Evolutionary conservation across 2,113 vertebrate genomes (phyloP).

Genomic region (Heterocephalus glaber): DNA sequence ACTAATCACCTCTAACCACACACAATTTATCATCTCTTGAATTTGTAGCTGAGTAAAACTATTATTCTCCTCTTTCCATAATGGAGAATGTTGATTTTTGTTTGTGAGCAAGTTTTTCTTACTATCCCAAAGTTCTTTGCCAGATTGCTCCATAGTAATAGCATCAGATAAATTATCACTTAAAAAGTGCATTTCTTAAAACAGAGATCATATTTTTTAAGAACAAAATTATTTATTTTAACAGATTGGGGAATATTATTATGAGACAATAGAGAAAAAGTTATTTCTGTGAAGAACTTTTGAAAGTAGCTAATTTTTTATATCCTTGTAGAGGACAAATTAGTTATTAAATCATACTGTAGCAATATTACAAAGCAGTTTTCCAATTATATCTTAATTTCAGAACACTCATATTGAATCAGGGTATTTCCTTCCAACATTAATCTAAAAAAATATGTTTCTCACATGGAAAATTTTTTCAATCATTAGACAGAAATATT

Average conservation of each 20-base stretch:
- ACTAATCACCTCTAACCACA: background rate
- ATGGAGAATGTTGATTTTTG: background rate
- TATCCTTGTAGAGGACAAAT: background rate
- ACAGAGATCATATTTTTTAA: constrained; percentile 31
- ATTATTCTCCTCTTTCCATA: background rate
- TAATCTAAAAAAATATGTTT: constrained; percentile 28
- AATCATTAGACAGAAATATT: constrained; percentile 28
- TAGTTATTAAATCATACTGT: background rate
- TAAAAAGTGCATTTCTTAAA: background rate
- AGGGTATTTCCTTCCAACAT: background rate
- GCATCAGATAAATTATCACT: constrained; percentile 23
- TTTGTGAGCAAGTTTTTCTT: background rate
- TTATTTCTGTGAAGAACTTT: constrained; percentile 13
- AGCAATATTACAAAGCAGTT: background rate
- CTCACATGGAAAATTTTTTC: background rate
- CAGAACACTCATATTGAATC: constrained; percentile 30
- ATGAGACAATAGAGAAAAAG: background rate
- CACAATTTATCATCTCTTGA: background rate
- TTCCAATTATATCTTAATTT: constrained; percentile 54
- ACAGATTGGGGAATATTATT: background rate
- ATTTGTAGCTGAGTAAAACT: background rate
- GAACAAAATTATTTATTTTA: constrained; percentile 35
- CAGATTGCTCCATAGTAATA: background rate
- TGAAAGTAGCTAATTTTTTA: constrained; percentile 1
- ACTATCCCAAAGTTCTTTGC: background rate